Evolutionary conservation across 30 jellyfish, hydroid and myxozoan species (phyloP), one percentile per base, ranked within the genome.

Genomic region (Cassiopea xamachana): DNA sequence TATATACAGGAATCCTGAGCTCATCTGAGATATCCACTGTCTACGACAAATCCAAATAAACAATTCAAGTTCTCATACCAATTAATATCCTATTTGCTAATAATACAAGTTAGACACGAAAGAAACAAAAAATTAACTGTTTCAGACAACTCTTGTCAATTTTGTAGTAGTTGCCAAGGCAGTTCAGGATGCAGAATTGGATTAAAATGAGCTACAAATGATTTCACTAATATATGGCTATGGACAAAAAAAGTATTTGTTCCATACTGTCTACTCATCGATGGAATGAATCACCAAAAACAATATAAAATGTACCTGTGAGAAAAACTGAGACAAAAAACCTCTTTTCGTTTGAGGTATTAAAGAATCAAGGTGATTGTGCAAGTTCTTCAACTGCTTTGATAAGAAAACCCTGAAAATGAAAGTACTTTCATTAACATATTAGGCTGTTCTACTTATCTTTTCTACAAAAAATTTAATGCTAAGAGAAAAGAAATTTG

Each of bases 1-100:
- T 85, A 89, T 87, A 96, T 8, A 96, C 97, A 3, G 99, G 99
- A 2, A 70, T 73, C 81, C 99, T 59, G 64, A 96, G 86, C 84
- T 96, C 99, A 27, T 78, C 87, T 3, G 97, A 60, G 47, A 96
- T 92, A 75, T 96, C 99, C 43, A 96, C 97, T 17, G 99, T 96
- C 99, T 96, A 64, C 1, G 45, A 51, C 10, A 55, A 3, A 55
- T 55, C 10, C 12, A 55, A 55, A 55, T 55, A 6, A 55, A 55
- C 12, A 6, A 27, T 27, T 27, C 39, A 27, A 27, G 39, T 27
- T 27, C 39, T 27, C 39, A 27, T 27, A 27, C 39, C 39, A 27
- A 27, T 0, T 27, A 27, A 27, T 27, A 27, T 27, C 39, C 39
- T 27, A 27, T 27, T 27, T 27, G 0, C 39, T 27, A 0, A 27